Evolutionary conservation across 2,113 vertebrate species (phyloP).

Genomic region (Plectropomus leopardus): DNA sequence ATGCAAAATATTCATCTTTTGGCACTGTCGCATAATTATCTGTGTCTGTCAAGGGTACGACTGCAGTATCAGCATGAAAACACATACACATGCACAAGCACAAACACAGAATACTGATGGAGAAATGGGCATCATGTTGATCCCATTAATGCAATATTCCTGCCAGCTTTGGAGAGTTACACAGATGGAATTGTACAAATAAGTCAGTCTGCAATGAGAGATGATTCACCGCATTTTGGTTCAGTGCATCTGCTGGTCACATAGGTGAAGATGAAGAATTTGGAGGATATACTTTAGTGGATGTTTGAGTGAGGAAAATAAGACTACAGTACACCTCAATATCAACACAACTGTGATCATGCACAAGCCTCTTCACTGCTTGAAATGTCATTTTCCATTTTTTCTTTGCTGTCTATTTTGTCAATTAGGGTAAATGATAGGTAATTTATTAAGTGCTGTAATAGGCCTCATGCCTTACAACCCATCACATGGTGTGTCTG

Average conservation of each 20-base stretch:
- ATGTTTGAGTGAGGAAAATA: neutral
- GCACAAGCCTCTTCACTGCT: too few relatives aligned
- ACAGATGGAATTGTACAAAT: neutral
- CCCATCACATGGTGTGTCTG: too few relatives aligned
- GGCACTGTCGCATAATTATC: neutral
- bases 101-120: neutral
- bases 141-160: constrained; percentile 1
- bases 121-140: neutral
- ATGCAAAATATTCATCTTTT: neutral
- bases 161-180: neutral
- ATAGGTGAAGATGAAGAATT: neutral
- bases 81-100: neutral
- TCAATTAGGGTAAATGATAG: too few relatives aligned
- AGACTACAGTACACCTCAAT: neutral
- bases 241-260: neutral
- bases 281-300: neutral
- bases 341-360: neutral
- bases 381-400: too few relatives aligned
- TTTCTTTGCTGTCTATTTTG: too few relatives aligned
- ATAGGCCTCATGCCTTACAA: too few relatives aligned
- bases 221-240: constrained; percentile 6
- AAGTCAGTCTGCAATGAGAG: neutral
- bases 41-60: neutral
- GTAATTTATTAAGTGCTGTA: too few relatives aligned
- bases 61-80: neutral